phyloP scores from a whole-genome alignment of 2,797 vertebrate genomes.

The Vultur gryphus region DNA sequence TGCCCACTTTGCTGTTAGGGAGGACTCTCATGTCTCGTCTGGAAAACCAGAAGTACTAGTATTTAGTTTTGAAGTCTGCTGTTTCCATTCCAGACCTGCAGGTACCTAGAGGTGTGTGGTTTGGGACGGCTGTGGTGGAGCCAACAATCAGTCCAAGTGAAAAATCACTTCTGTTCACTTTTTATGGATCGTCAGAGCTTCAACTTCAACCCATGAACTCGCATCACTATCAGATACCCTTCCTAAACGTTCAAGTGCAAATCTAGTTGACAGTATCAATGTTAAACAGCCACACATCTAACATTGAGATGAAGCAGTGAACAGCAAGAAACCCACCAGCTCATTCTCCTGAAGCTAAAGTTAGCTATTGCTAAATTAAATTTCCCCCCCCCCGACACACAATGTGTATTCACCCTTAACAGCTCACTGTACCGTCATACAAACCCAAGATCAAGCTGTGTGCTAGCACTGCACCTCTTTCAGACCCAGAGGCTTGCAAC shows the following conservation, averaged over 20 bases:
- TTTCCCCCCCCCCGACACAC: accelerated
- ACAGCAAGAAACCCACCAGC: not conserved
- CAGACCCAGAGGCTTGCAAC: not conserved
- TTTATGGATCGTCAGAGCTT: not conserved
- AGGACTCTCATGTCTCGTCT: not conserved
- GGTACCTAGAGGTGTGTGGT: not conserved
- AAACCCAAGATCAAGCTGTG: not conserved
- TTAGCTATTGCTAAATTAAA: not conserved
- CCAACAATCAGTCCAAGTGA: not conserved
- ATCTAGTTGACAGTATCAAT: not conserved
- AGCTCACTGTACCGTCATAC: not conserved
- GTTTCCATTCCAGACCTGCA: not conserved
- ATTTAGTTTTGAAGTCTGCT: not conserved
- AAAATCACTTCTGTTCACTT: not conserved
- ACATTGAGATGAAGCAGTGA: not conserved
- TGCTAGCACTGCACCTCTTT: not conserved
- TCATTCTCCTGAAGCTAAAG: not conserved
- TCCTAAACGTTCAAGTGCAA: not conserved
- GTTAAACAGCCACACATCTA: not conserved
- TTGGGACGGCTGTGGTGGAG: not conserved
- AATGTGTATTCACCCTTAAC: not conserved
- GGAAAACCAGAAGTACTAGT: not conserved
- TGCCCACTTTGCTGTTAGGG: not conserved
- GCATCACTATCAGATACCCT: not conserved
- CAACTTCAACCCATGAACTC: not conserved